These are phyloP conservation scores for Glaucomys volans DNA, from an alignment of 2,113 vertebrate genomes.

Conservation along the genomic window DNA sequence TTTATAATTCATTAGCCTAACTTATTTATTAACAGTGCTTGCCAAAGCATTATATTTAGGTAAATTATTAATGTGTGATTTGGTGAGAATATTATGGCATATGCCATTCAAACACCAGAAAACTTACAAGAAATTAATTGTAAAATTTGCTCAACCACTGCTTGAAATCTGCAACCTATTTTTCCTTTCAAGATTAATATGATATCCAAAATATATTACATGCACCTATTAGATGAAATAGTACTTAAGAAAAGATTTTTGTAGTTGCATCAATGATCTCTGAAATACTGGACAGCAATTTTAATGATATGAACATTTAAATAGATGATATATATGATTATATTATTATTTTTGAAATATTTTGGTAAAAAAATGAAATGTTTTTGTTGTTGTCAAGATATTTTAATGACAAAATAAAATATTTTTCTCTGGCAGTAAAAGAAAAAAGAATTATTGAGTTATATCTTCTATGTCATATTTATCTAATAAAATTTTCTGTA, in stretches of 20 bases:
- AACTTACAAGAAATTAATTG: constrained; percentile 40
- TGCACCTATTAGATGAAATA: neutral
- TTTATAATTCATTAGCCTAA: constrained; percentile 25
- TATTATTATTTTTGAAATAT: neutral
- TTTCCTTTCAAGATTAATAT: constrained; percentile 23
- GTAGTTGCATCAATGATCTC: neutral
- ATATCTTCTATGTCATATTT: neutral
- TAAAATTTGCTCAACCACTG: neutral
- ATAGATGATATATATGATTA: neutral
- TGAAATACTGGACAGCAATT: neutral
- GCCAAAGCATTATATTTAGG: constrained; percentile 36
- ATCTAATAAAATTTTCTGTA: neutral
- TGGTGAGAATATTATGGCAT: constrained; percentile 42
- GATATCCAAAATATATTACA: neutral
- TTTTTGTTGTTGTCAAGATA: neutral
- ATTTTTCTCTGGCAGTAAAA: neutral
- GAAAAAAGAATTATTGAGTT: neutral
- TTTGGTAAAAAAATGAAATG: neutral
- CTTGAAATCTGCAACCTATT: neutral
- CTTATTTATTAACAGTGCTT: constrained; percentile 2
- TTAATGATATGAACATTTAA: neutral
- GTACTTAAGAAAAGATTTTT: neutral
- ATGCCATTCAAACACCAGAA: neutral
- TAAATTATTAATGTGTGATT: constrained; percentile 32
- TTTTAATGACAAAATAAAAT: neutral